Evolutionary conservation across 2,113 vertebrate species (phyloP).

Genomic region (Euleptes europaea): DNA sequence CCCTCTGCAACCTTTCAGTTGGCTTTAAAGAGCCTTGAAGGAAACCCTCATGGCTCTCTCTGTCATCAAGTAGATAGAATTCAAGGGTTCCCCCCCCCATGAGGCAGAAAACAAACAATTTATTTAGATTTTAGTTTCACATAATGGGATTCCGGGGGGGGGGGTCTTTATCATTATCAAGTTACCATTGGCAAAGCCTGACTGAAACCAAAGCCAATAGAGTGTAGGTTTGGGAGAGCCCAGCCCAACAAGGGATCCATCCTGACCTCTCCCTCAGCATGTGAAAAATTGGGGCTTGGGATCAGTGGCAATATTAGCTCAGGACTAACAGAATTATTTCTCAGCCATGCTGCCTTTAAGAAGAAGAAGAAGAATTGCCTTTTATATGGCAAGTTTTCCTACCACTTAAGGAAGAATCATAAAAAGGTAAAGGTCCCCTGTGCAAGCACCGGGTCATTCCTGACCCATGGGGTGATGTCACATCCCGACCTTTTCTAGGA

Average conservation of each 20-base stretch:
- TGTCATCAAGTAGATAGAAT: conserved; percentile 1
- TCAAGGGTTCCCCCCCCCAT: background rate
- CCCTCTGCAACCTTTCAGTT: background rate
- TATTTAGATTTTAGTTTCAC: conserved; percentile 27
- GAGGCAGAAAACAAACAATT: conserved; percentile 10
- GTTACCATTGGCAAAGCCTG: background rate
- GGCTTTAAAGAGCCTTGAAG: background rate
- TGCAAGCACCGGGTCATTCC: too few relatives aligned
- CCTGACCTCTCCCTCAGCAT: background rate
- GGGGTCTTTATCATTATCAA: background rate
- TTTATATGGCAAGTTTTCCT: too few relatives aligned
- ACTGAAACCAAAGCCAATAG: too few relatives aligned
- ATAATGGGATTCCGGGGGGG: fast-evolving
- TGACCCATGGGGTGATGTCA: too few relatives aligned
- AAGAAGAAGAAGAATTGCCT: too few relatives aligned
- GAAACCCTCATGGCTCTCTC: background rate
- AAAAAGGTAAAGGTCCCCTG: too few relatives aligned
- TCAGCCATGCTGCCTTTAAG: background rate
- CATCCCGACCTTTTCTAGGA: too few relatives aligned
- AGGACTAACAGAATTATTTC: background rate
- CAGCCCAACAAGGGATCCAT: background rate
- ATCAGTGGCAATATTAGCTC: background rate
- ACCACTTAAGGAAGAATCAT: too few relatives aligned
- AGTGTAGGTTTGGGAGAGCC: too few relatives aligned
- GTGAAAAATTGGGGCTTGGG: background rate